Base-by-base conservation (phyloP, 2,797 vertebrate genomes). In the Muscicapa striata region DNA sequence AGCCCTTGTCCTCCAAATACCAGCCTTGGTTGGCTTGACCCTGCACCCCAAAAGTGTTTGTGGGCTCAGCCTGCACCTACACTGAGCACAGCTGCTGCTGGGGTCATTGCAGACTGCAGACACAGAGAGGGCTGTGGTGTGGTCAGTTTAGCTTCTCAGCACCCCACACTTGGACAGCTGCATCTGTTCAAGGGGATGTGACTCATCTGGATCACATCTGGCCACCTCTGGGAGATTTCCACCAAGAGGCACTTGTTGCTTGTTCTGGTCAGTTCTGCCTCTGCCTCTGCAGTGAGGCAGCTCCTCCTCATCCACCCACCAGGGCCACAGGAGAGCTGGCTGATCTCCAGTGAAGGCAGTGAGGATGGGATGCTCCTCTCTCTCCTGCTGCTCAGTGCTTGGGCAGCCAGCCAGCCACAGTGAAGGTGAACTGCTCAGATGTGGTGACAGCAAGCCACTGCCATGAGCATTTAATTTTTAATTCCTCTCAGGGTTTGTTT, bases 181-280 rank as follows among this genome's bases (percentile, higher is more conserved):
- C 66, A 62, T 57, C 75, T 89, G 49, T 34, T 75, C 73, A 36
- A 66, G 22, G 0, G 20, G 0, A 0, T 16, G 27, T 55, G 90
- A 79, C 46, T 90, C 58, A 26, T 55, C 20, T 23, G 52, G 57
- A 43, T 51, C 40, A 40, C 40, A 40, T 40, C 61, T 63, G 41
- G 62, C 9, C 54, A 90, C 14, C 64, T 21, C 21, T 2, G 4
- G 1, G 68, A 76, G 49, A 81, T 81, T 86, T 84, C 86, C 83
- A 80, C 0, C 0, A 32, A 48, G 15, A 32, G 34, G 15, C 1
- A 3, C 21, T 5, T 0, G 1, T 10, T 58, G 30, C 73, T 64
- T 27, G 24, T 16, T 64, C 34, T 57, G 43, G 48, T 34, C 55
- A 14, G 32, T 38, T 41, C 32, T 55, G 30, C n/a, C n/a, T n/a